Conservation (phyloP, 35 echinoderm and acorn worm species). For the Amphiura filiformis region DNA sequence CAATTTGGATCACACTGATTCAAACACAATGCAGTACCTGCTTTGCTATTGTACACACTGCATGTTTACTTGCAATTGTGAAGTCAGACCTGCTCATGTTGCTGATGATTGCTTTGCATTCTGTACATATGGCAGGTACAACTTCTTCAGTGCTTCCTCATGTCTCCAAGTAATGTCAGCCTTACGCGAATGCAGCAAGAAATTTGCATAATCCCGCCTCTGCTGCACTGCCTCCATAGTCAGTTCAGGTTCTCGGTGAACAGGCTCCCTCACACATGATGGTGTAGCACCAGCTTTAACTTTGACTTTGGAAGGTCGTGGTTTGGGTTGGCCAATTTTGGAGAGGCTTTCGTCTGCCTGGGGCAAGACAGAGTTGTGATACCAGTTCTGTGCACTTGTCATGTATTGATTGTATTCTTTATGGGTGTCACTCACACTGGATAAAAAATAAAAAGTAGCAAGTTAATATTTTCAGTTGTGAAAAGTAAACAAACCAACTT, state of each 20-base stretch:
- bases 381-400: constrained; percentile 49
- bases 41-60: too few species aligned
- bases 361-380: constrained; percentile 51
- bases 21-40: too few species aligned
- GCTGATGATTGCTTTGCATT: background rate
- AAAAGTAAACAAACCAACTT: too few species aligned
- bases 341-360: constrained; percentile 64
- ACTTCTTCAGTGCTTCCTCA: constrained; percentile 55
- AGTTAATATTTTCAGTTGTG: too few species aligned
- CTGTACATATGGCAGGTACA: constrained; percentile 81
- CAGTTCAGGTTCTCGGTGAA: constrained; percentile 46
- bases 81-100: too few species aligned
- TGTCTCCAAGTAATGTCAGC: constrained; percentile 59
- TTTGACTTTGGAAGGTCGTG: constrained; percentile 60
- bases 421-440: constrained; percentile 53
- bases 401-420: constrained; percentile 24
- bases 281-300: constrained; percentile 65
- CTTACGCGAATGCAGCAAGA: constrained; percentile 52
- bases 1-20: too few species aligned
- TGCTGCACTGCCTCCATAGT: constrained; percentile 74
- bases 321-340: constrained; percentile 48
- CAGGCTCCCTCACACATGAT: constrained; percentile 61
- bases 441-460: background rate
- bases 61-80: too few species aligned
- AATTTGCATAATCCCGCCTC: constrained; percentile 86